These are phyloP conservation scores for Neomonachus schauinslandi DNA, from an alignment of 2,113 vertebrate genomes.

Conservation along the genomic window DNA sequence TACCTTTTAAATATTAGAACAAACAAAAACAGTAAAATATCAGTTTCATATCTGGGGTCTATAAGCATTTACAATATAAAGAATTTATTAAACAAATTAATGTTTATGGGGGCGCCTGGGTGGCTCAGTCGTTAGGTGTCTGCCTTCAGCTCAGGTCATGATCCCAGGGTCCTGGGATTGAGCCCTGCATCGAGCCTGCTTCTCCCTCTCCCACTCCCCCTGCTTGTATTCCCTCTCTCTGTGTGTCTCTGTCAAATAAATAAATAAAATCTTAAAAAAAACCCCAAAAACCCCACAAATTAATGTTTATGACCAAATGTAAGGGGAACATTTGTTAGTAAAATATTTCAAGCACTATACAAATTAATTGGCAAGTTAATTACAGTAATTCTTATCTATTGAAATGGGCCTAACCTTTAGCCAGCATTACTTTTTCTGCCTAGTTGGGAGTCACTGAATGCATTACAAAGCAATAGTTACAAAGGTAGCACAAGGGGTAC, in stretches of 20 bases:
- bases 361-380: conserved; percentile 30
- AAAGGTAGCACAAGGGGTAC: background rate
- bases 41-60: conserved; percentile 35
- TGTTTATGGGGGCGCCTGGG: background rate
- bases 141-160: too few species aligned
- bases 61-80: conserved; percentile 50
- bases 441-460: background rate
- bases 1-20: conserved; percentile 1
- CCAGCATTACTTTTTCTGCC: conserved; percentile 4
- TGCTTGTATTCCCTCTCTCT: too few species aligned
- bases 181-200: too few species aligned
- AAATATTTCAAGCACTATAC: conserved; percentile 53
- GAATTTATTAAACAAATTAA: conserved; percentile 25
- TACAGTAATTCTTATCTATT: conserved; percentile 47
- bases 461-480: conserved; percentile 49
- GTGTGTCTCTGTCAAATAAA: too few species aligned
- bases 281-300: background rate
- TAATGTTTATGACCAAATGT: conserved; percentile 28
- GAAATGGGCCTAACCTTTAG: conserved; percentile 52
- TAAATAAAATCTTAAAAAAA: too few species aligned
- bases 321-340: conserved; percentile 29
- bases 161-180: too few species aligned
- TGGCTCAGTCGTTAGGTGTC: too few species aligned
- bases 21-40: conserved; percentile 46
- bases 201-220: too few species aligned